These are phyloP conservation scores for Oedothorax gibbosus DNA, from an alignment of 1,140 invertebrate genomes.

Conservation along the genomic window DNA sequence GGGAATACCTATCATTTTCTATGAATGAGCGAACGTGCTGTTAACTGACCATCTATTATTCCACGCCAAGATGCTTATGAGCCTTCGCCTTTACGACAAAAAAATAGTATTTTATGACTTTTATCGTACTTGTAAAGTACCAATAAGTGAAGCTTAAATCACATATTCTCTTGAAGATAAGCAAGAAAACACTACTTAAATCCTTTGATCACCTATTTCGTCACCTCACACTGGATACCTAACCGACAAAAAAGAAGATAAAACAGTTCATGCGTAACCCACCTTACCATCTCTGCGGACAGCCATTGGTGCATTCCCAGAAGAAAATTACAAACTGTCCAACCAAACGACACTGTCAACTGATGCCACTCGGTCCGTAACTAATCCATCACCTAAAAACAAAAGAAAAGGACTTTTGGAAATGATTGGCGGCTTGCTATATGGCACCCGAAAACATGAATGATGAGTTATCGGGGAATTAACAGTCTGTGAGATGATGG, in stretches of 20 bases:
- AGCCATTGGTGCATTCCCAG: background rate
- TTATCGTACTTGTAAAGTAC: background rate
- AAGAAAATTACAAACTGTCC: slow-evolving; percentile 6
- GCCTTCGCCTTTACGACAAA: background rate
- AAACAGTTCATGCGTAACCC: too few relatives aligned
- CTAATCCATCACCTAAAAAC: slow-evolving; percentile 9
- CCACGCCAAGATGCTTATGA: background rate
- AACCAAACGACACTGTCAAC: slow-evolving; percentile 13
- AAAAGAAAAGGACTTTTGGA: background rate
- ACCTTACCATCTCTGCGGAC: too few relatives aligned
- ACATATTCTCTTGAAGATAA: too few relatives aligned
- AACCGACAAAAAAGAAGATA: too few relatives aligned
- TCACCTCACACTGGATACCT: too few relatives aligned
- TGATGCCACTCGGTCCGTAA: background rate
- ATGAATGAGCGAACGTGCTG: too few relatives aligned
- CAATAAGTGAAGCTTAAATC: background rate
- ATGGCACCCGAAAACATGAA: too few relatives aligned
- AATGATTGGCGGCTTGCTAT: slow-evolving; percentile 12
- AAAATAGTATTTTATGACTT: background rate
- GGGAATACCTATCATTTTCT: too few relatives aligned
- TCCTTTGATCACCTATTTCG: too few relatives aligned
- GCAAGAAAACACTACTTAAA: too few relatives aligned
- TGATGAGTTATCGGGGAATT: background rate
- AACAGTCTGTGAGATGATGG: slow-evolving; percentile 36
- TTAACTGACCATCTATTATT: too few relatives aligned